These are phyloP conservation scores for Galendromus occidentalis DNA, from an alignment of 1,140 invertebrate genomes.

Conservation along the genomic window DNA sequence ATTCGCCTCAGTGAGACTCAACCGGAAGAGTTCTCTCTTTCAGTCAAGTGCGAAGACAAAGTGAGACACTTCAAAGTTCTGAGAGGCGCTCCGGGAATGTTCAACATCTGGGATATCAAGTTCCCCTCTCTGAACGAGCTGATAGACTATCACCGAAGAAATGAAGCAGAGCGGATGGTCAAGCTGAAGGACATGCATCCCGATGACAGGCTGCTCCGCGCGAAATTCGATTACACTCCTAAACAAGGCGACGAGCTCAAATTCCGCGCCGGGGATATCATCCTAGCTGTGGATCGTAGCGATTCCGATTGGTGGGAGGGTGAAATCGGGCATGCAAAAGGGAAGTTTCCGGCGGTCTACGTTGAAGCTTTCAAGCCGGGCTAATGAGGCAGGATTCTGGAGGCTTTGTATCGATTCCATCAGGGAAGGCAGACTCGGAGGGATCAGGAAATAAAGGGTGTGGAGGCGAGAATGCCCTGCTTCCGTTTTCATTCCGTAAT, in stretches of 20 bases:
- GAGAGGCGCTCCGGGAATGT: constrained; percentile 32
- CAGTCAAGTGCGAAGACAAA: constrained; percentile 33
- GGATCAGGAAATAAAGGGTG: too few species aligned
- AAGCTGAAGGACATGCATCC: constrained; percentile 31
- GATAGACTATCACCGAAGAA: constrained; percentile 32
- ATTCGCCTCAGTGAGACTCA: constrained; percentile 34
- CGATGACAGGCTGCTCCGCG: constrained; percentile 27
- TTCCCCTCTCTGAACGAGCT: constrained; percentile 36
- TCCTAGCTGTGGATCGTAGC: constrained; percentile 27
- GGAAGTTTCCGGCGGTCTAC: constrained; percentile 29
- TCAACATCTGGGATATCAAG: constrained; percentile 36
- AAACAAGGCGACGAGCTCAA: constrained; percentile 31
- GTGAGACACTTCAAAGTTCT: constrained; percentile 37
- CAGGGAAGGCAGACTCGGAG: too few species aligned
- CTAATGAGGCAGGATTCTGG: too few species aligned
- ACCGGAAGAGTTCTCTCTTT: constrained; percentile 37
- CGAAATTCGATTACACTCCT: constrained; percentile 33
- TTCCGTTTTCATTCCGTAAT: too few species aligned
- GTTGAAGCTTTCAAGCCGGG: too few species aligned
- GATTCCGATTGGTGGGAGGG: constrained; percentile 31
- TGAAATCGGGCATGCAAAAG: constrained; percentile 23
- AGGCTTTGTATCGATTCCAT: too few species aligned
- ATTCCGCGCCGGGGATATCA: constrained; percentile 31
- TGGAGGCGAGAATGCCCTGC: too few species aligned
- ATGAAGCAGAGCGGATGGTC: constrained; percentile 31